Percentiles rank a stretch among this genome's conserved stretches.
These are phyloP conservation scores for Urosaurus nigricauda DNA, from an alignment of 2,797 vertebrate species.

Conservation along the genomic window DNA sequence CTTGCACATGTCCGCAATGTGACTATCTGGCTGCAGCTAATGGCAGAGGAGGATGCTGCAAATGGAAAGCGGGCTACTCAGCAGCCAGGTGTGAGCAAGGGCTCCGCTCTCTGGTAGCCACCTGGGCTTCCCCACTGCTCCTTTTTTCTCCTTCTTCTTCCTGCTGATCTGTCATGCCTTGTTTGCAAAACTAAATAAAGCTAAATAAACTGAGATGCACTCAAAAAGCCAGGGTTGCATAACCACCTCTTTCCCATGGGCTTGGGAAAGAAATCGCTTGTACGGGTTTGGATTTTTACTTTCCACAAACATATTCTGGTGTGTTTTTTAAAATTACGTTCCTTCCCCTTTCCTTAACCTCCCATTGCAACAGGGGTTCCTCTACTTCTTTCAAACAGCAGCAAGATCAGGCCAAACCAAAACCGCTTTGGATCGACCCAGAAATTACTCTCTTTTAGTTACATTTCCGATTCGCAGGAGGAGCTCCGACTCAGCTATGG, in stretches of 20 bases:
- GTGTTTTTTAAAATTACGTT: constrained; percentile 24
- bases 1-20: constrained; percentile 61
- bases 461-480: too few species aligned
- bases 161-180: constrained; percentile 64
- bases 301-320: not conserved
- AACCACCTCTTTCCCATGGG: constrained; percentile 68
- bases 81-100: constrained; percentile 43
- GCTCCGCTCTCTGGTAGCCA: constrained; percentile 62
- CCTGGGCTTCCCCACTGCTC: constrained; percentile 66
- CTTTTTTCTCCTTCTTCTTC: constrained; percentile 27
- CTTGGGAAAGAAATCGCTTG: constrained; percentile 64
- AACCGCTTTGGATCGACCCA: not conserved
- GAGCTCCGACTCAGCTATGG: not conserved
- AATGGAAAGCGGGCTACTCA: constrained; percentile 8
- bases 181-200: constrained; percentile 66
- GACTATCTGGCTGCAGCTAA: constrained; percentile 53
- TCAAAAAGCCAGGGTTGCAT: constrained; percentile 65
- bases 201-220: constrained; percentile 63
- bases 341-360: constrained; percentile 32
- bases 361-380: constrained; percentile 20
- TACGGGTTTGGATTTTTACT: constrained; percentile 34
- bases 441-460: not conserved
- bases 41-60: constrained; percentile 23
- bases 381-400: not conserved
- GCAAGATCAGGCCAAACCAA: not conserved